A percentile compares a stretch with the other conserved stretches of the same genome.
phyloP scores from a whole-genome alignment of 2,113 vertebrate species.

The Phrynosoma blainvillii region DNA sequence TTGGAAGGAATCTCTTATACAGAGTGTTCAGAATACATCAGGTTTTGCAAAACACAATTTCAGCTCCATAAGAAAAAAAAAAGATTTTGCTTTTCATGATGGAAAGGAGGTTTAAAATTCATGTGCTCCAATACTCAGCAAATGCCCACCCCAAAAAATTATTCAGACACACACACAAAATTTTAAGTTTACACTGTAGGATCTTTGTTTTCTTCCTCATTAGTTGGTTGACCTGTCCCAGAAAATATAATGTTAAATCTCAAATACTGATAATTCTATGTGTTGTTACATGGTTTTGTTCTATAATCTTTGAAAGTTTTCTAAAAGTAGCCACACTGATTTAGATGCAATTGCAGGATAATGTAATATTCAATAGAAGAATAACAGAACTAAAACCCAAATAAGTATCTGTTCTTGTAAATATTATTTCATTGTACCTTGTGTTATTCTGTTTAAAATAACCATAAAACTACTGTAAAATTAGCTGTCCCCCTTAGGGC shows the following conservation, averaged over 20 bases:
- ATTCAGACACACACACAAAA: too few species aligned
- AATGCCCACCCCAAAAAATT: neutral
- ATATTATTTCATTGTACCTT: slow-evolving; percentile 52
- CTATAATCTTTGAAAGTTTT: slow-evolving; percentile 1
- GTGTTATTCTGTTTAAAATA: slow-evolving; percentile 49
- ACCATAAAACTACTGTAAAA: slow-evolving; percentile 60
- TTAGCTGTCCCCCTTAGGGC: slow-evolving; percentile 44
- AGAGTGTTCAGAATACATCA: neutral
- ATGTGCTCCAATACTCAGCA: neutral
- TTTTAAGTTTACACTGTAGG: neutral
- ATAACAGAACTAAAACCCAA: slow-evolving; percentile 31
- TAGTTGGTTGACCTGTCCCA: neutral
- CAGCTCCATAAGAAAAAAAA: slow-evolving; percentile 25
- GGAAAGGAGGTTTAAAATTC: neutral
- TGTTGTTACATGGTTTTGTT: slow-evolving; percentile 5
- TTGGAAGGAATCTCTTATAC: slow-evolving; percentile 9
- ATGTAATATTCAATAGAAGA: neutral
- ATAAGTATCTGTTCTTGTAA: slow-evolving; percentile 53
- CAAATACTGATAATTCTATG: neutral
- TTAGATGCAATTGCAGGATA: slow-evolving; percentile 14
- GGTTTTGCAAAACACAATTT: neutral
- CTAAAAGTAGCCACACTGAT: slow-evolving; percentile 24
- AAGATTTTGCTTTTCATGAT: slow-evolving; percentile 25
- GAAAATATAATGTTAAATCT: neutral
- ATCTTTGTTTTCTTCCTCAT: neutral